A percentile compares a stretch with the other conserved stretches of the same genome.
Evolutionary conservation across 2,888 invertebrate genomes (phyloP).

Genomic region (Campaea margaritaria): DNA sequence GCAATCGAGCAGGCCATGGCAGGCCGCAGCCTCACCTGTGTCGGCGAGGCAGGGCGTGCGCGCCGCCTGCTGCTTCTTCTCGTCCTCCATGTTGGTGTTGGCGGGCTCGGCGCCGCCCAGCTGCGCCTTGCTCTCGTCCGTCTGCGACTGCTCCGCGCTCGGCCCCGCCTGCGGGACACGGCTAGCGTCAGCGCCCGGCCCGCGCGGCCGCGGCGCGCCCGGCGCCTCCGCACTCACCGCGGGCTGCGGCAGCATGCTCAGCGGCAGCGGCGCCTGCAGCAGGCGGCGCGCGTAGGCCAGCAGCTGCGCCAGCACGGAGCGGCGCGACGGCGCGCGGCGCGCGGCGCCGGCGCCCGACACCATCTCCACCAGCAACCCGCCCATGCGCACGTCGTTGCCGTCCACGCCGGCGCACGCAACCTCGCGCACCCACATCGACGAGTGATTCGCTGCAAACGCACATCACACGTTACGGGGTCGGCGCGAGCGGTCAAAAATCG

Average conservation of each 20-base stretch:
- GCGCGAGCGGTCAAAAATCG: no score
- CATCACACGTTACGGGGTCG: no score
- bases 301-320: conserved; percentile 89
- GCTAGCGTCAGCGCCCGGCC: no score
- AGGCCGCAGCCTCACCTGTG: conserved; percentile 80
- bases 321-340: conserved; percentile 87
- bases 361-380: conserved; percentile 89
- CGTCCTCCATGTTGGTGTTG: conserved; percentile 78
- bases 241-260: conserved; percentile 20
- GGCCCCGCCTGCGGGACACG: conserved; percentile 50
- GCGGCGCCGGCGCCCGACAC: conserved; percentile 83
- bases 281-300: conserved; percentile 88
- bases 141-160: conserved; percentile 84
- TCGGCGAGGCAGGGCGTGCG: conserved; percentile 90
- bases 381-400: conserved; percentile 84
- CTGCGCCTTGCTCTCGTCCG: conserved; percentile 93
- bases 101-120: conserved; percentile 59
- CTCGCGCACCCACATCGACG: conserved; percentile 68
- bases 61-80: conserved; percentile 76
- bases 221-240: conserved; percentile 43
- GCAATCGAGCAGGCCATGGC: no score
- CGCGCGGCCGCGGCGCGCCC: conserved; percentile 74
- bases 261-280: conserved; percentile 79
- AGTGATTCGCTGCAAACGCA: conserved; percentile 63
- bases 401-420: conserved; percentile 72